phyloP scores from a whole-genome alignment of 2,888 invertebrate genomes.

The Conomelus anceps region DNA sequence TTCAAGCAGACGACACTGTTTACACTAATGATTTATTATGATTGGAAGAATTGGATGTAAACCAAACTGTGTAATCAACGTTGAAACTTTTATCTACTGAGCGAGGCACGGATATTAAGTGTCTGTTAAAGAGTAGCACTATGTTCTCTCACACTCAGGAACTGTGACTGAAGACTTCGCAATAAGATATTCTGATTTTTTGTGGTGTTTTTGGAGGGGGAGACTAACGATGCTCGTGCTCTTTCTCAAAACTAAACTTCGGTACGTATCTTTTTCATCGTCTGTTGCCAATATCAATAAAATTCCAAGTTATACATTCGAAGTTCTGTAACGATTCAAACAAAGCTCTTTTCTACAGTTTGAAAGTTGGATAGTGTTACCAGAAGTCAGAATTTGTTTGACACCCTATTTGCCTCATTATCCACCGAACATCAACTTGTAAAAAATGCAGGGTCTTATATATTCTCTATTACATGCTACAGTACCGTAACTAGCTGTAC shows the following conservation, averaged over 20 bases:
- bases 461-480: too few species aligned
- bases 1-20: background rate
- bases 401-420: too few species aligned
- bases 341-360: too few species aligned
- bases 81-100: background rate
- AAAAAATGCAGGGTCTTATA: too few species aligned
- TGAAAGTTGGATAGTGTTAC: background rate
- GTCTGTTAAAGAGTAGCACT: background rate
- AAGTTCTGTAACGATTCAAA: background rate
- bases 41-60: background rate
- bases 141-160: background rate
- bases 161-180: background rate
- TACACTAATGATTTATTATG: too few species aligned
- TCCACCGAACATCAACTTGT: too few species aligned
- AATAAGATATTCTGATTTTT: background rate
- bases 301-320: background rate
- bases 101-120: background rate
- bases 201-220: background rate
- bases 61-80: too few species aligned
- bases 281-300: background rate
- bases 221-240: background rate
- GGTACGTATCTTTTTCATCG: background rate
- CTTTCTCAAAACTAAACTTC: background rate
- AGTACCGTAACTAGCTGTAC: too few species aligned
- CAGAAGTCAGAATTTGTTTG: background rate